These are phyloP conservation scores for Rattus norvegicus DNA, from an alignment of 2,113 vertebrate species.

Conservation along the genomic window DNA sequence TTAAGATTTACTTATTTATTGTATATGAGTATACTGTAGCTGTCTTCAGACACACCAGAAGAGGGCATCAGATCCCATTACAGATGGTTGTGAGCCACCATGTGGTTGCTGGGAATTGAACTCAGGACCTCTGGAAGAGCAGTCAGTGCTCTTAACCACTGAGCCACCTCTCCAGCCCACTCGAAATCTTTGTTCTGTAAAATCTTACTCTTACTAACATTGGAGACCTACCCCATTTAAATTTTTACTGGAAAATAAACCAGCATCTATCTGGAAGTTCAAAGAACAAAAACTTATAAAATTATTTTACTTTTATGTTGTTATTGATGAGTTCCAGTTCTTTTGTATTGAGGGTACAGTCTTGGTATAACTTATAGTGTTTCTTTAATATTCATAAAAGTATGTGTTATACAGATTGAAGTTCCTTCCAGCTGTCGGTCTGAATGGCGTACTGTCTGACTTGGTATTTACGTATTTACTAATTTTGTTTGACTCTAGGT, in stretches of 20 bases:
- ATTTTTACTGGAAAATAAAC: conserved; percentile 49
- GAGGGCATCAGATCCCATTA: no score
- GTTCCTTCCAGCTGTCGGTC: neutral
- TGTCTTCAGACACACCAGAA: no score
- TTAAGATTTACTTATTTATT: no score
- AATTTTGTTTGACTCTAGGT: conserved; percentile 87
- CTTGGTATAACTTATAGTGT: conserved; percentile 49
- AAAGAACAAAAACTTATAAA: conserved; percentile 47
- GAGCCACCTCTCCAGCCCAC: no score
- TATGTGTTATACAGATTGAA: conserved; percentile 48
- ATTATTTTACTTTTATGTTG: conserved; percentile 32
- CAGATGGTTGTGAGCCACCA: no score
- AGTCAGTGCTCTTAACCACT: no score
- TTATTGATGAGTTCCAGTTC: conserved; percentile 36
- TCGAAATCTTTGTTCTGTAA: conserved; percentile 25
- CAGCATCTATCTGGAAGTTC: conserved; percentile 6
- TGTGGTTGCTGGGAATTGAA: no score
- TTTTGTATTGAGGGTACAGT: conserved; percentile 25
- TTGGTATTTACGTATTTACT: conserved; percentile 21
- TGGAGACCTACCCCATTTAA: conserved; percentile 12
- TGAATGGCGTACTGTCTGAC: neutral
- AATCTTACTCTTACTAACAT: neutral
- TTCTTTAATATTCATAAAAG: conserved; percentile 32
- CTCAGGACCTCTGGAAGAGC: no score
- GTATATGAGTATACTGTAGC: no score